phyloP scores from a whole-genome alignment of 2,888 invertebrate genomes.

The Cheilosia variabilis region DNA sequence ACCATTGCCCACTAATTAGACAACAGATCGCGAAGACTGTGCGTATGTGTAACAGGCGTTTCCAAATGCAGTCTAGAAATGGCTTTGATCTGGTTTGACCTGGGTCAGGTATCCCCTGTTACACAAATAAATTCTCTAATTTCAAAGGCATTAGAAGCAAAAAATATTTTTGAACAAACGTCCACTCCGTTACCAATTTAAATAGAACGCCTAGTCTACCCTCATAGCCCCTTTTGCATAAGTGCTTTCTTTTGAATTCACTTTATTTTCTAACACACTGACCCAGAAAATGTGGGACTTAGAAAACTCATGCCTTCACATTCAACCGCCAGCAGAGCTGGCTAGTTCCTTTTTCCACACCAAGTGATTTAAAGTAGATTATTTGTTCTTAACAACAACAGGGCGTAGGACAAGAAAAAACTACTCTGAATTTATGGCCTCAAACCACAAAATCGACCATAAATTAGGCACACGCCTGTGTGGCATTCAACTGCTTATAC shows the following conservation, averaged over 20 bases:
- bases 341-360: slow-evolving; percentile 21
- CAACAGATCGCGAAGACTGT: too few species aligned
- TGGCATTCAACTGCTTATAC: neutral
- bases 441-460: neutral
- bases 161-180: too few species aligned
- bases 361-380: slow-evolving; percentile 43
- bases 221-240: neutral
- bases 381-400: slow-evolving; percentile 7
- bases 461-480: neutral
- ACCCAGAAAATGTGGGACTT: neutral
- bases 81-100: too few species aligned
- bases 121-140: too few species aligned
- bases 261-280: neutral
- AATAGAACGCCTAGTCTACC: neutral
- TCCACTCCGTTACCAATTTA: too few species aligned
- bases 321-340: neutral
- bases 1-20: too few species aligned
- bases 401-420: neutral
- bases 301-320: neutral
- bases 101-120: too few species aligned
- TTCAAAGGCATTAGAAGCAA: too few species aligned
- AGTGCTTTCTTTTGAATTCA: neutral
- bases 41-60: too few species aligned
- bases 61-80: too few species aligned
- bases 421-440: neutral